phyloP scores from a whole-genome alignment of 1,140 invertebrate genomes.

The Berghia stephanieae region DNA sequence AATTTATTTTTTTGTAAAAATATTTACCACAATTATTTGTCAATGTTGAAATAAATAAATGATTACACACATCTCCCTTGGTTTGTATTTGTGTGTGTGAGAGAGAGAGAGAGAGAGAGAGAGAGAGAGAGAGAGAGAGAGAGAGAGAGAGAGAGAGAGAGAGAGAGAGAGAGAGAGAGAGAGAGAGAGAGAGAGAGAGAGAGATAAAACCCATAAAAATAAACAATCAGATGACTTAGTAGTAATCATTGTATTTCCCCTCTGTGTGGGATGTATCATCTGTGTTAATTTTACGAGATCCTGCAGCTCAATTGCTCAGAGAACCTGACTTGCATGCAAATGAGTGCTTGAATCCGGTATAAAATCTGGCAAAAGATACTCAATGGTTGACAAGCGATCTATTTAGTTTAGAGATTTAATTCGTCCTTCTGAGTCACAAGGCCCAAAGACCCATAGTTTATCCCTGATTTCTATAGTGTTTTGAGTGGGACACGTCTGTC shows the following conservation, averaged over 20 bases:
- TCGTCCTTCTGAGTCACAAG: no score
- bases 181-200: constrained; percentile 13
- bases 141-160: background rate
- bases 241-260: no score
- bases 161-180: constrained; percentile 4
- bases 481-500: no score
- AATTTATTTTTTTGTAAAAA: background rate
- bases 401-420: no score
- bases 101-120: background rate
- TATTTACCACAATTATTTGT: background rate
- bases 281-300: no score
- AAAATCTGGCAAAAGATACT: background rate
- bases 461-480: no score
- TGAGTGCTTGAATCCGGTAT: background rate
- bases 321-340: no score
- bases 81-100: constrained; percentile 46
- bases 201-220: constrained; percentile 4
- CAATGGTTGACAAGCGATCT: no score
- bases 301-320: no score
- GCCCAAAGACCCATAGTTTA: no score
- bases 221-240: no score
- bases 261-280: no score
- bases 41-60: background rate
- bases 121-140: background rate
- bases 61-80: background rate